Evolutionary conservation across 2,113 vertebrate genomes (phyloP), one percentile per base, ranked within the genome.

Genomic region (Leuciscus idus): DNA sequence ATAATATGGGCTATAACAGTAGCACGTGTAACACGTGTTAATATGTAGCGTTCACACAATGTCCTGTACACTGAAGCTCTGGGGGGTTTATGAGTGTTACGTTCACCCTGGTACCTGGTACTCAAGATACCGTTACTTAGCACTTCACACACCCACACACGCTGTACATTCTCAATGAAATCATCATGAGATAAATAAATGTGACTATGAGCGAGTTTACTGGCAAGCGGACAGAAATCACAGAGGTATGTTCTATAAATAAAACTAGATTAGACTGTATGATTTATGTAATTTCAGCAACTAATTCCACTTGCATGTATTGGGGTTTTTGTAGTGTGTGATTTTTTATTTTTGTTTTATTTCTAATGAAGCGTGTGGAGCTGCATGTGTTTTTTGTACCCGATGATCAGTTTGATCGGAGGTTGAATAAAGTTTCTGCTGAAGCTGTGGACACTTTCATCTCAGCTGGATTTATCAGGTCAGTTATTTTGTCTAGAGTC

Each of bases 391-490:
- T 97, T 91, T 96, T 92, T 92, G 96, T 98, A 86, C 97, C 97
- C 82, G 94, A 96, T 88, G 96, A 97, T 89, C 93, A 96, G 61
- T 98, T 97, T 97, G 95, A 98, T 89, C 94, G 95, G 89, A 96
- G 95, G 88, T 92, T 98, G 88, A 98, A 98, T 90, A 98, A 96
- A 82, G 91, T 97, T 87, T 94, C 97, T 55, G 84, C 95, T 74
- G 94, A 96, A 89, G 94, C 95, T 88, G 92, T 93, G 79, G 95
- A 94, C 52, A 95, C 93, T 86, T 98, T 98, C 80, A 81, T 96
- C 92, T 98, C 97, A 83, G 96, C 95, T 4, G 97, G 97, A 81
- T 98, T 99, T 92, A 96, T 98, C 94, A 97, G 97, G 96, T 95
- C 8, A 91, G 46, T 70, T 68, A 28, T 39, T 26, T 33, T 1